A percentile compares a stretch with the other conserved stretches of the same genome.
Evolutionary conservation across 35 echinoderm and acorn worm genomes (phyloP).

Genomic region (Hemicentrotus pulcherrimus): DNA sequence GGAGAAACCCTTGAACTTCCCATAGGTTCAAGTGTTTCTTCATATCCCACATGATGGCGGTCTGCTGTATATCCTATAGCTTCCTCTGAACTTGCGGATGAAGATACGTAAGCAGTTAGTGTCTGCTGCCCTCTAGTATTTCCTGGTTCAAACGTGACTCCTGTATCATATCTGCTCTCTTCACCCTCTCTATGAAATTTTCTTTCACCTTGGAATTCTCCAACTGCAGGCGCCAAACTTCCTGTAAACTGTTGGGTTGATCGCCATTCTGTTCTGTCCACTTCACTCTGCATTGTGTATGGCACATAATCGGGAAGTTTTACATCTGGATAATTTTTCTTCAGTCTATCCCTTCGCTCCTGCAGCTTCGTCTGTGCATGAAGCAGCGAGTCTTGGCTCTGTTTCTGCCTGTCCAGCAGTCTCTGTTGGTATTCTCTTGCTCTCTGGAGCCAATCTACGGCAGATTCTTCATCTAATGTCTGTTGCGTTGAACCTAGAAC

Average conservation of each 20-base stretch:
- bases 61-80: neutral
- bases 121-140: neutral
- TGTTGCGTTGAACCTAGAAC: neutral
- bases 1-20: neutral
- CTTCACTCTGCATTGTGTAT: neutral
- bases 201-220: neutral
- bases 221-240: neutral
- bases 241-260: neutral
- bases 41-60: neutral
- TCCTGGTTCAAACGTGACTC: neutral
- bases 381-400: conserved; percentile 45
- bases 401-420: conserved; percentile 59
- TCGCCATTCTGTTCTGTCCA: neutral
- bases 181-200: neutral
- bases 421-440: conserved; percentile 56
- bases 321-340: conserved; percentile 62
- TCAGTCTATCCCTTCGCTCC: conserved; percentile 49
- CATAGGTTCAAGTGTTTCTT: neutral
- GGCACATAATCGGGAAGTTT: conserved; percentile 60
- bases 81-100: neutral
- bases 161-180: neutral
- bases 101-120: neutral
- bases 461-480: neutral
- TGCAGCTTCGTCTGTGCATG: conserved; percentile 63
- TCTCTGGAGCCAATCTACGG: conserved; percentile 24